A percentile compares a stretch with the other conserved stretches of the same genome.
Evolutionary conservation across 2,797 vertebrate species (phyloP).

Genomic region (Prionace glauca): DNA sequence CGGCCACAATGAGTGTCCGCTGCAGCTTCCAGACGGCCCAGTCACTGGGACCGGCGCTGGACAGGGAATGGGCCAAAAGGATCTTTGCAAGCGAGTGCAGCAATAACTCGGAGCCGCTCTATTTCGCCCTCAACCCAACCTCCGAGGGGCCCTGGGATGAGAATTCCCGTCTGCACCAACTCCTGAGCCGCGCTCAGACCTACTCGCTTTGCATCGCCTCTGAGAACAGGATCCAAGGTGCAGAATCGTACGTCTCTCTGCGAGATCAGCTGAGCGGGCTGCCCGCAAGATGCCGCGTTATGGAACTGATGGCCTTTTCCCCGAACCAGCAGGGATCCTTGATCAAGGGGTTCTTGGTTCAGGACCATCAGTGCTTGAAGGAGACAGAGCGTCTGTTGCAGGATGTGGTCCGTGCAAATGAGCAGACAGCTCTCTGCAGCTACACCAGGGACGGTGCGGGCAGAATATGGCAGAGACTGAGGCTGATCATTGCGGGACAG

Average conservation of each 20-base stretch:
- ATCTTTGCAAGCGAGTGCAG: conserved; percentile 56
- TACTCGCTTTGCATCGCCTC: conserved; percentile 56
- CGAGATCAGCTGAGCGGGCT: conserved; percentile 47
- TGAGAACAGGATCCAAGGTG: conserved; percentile 52
- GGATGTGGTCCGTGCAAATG: conserved; percentile 38
- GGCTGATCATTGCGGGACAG: conserved; percentile 27
- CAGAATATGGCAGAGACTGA: conserved; percentile 45
- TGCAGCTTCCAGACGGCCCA: conserved; percentile 50
- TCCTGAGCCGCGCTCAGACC: conserved; percentile 38
- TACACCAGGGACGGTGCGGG: conserved; percentile 48
- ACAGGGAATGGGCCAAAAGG: not conserved
- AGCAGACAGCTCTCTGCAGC: conserved; percentile 52
- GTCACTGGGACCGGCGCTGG: not conserved
- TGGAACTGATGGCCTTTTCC: conserved; percentile 55
- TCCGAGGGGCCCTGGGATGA: not conserved
- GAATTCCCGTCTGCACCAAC: conserved; percentile 45
- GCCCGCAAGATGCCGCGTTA: conserved; percentile 50
- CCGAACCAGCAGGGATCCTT: conserved; percentile 52
- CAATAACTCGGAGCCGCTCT: conserved; percentile 45
- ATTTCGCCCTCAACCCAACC: conserved; percentile 53
- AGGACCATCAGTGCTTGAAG: conserved; percentile 40
- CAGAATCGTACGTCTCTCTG: conserved; percentile 54
- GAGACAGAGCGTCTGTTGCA: conserved; percentile 46
- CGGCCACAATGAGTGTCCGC: conserved; percentile 42
- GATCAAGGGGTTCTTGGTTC: conserved; percentile 63